Conservation (phyloP, 2,888 invertebrate species). For the Dendrolimus pini region DNA sequence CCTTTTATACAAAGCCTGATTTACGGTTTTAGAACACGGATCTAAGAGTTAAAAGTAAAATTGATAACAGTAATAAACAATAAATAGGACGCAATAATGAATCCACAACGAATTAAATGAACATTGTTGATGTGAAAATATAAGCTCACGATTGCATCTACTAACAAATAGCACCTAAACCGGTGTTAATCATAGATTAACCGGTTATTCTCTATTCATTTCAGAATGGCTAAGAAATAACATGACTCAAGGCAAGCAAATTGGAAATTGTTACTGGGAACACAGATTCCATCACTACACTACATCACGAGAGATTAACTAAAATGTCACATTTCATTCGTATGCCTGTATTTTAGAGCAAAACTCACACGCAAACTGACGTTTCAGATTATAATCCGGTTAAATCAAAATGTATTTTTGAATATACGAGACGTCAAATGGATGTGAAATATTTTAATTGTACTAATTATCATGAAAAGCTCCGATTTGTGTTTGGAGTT, state of each 20-base stretch:
- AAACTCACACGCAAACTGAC: constrained; percentile 10
- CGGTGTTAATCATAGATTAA: constrained; percentile 29
- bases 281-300: constrained; percentile 31
- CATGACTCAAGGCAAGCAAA: constrained; percentile 52
- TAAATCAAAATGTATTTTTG: too few species aligned
- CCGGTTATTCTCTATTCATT: constrained; percentile 25
- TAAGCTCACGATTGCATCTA: constrained; percentile 25
- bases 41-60: constrained; percentile 1
- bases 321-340: neutral
- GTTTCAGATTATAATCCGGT: too few species aligned
- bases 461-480: too few species aligned
- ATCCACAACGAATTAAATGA: neutral
- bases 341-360: neutral
- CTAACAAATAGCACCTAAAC: constrained; percentile 63
- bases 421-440: too few species aligned
- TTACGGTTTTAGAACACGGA: too few species aligned
- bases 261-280: constrained; percentile 30
- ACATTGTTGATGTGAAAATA: constrained; percentile 2
- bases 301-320: constrained; percentile 22
- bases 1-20: too few species aligned
- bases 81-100: constrained; percentile 11
- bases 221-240: constrained; percentile 43
- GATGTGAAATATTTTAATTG: too few species aligned
- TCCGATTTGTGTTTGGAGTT: too few species aligned
- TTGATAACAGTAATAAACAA: constrained; percentile 13